Evolutionary conservation across 1,140 invertebrate genomes (phyloP).

Genomic region (Oryzaephilus surinamensis): DNA sequence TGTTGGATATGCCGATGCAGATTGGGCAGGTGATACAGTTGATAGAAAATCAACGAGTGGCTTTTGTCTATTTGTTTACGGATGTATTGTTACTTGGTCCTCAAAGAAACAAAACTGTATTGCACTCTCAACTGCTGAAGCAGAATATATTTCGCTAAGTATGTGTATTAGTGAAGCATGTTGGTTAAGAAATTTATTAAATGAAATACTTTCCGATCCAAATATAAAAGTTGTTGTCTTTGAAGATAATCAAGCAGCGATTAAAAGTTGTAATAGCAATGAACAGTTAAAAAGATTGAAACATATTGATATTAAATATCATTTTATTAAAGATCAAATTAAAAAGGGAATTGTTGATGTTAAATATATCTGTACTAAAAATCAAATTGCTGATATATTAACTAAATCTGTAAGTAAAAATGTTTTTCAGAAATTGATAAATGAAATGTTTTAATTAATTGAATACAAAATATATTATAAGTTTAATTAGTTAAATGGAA

Average conservation of each 20-base stretch:
- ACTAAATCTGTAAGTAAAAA: slow-evolving; percentile 9
- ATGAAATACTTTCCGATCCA: slow-evolving; percentile 14
- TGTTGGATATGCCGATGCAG: slow-evolving; percentile 27
- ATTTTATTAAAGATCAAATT: slow-evolving; percentile 17
- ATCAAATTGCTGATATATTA: slow-evolving; percentile 16
- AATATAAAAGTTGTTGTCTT: slow-evolving; percentile 6
- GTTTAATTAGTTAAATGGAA: too few relatives aligned
- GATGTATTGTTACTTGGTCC: slow-evolving; percentile 27
- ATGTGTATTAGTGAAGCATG: slow-evolving; percentile 16
- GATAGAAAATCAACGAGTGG: slow-evolving; percentile 20
- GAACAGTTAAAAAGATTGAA: slow-evolving; percentile 16
- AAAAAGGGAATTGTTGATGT: slow-evolving; percentile 1
- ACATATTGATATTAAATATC: slow-evolving; percentile 20
- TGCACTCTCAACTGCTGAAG: slow-evolving; percentile 27
- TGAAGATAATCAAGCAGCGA: slow-evolving; percentile 25
- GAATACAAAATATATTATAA: too few relatives aligned
- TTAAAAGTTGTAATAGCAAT: slow-evolving; percentile 30
- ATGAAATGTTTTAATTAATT: too few relatives aligned
- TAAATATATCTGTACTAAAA: slow-evolving; percentile 9
- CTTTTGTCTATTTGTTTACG: slow-evolving; percentile 21
- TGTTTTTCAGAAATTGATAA: slow-evolving; percentile 4
- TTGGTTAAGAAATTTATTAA: slow-evolving; percentile 31
- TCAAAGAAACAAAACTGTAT: slow-evolving; percentile 29
- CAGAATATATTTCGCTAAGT: slow-evolving; percentile 26
- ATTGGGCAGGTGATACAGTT: slow-evolving; percentile 23